Conservation (phyloP, 1,140 invertebrate species). For the Mycetomoellerius zeteki region DNA sequence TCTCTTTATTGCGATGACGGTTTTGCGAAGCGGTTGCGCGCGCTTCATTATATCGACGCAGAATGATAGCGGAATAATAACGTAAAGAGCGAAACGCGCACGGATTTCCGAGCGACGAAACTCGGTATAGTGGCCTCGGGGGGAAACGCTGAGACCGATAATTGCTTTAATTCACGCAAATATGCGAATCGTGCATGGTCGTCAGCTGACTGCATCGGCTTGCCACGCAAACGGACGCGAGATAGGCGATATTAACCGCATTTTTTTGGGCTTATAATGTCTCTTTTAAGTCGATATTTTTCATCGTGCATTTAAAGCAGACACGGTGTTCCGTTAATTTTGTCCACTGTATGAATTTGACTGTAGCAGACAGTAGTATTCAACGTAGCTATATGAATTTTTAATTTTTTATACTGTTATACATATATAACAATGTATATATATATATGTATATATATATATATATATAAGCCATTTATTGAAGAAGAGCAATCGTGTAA, state of each 20-base stretch:
- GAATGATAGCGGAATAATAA: constrained; percentile 68
- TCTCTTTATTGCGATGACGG: constrained; percentile 53
- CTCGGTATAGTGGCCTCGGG: not conserved
- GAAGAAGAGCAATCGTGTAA: not conserved
- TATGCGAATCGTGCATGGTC: constrained; percentile 68
- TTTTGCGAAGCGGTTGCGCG: constrained; percentile 58
- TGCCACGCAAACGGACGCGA: constrained; percentile 24
- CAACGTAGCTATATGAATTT: not conserved
- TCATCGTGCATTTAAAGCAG: constrained; percentile 16
- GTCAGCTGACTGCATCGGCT: constrained; percentile 1
- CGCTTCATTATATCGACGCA: constrained; percentile 59
- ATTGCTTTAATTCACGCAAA: constrained; percentile 83
- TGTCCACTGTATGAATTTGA: not conserved
- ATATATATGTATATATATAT: too few relatives aligned
- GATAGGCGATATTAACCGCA: constrained; percentile 74
- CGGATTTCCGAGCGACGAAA: constrained; percentile 55
- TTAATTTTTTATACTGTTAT: constrained; percentile 10
- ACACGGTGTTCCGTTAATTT: not conserved
- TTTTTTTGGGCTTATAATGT: constrained; percentile 76
- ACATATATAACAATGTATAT: too few relatives aligned
- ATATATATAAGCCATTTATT: too few relatives aligned
- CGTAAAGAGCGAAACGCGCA: constrained; percentile 46
- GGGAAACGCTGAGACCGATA: constrained; percentile 72
- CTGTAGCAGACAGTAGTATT: not conserved
- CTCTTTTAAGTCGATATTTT: constrained; percentile 44